Percentiles rank a stretch among this genome's conserved stretches.
These are phyloP conservation scores for Paradoxurus hermaphroditus DNA, from an alignment of 2,113 vertebrate species.

Conservation along the genomic window DNA sequence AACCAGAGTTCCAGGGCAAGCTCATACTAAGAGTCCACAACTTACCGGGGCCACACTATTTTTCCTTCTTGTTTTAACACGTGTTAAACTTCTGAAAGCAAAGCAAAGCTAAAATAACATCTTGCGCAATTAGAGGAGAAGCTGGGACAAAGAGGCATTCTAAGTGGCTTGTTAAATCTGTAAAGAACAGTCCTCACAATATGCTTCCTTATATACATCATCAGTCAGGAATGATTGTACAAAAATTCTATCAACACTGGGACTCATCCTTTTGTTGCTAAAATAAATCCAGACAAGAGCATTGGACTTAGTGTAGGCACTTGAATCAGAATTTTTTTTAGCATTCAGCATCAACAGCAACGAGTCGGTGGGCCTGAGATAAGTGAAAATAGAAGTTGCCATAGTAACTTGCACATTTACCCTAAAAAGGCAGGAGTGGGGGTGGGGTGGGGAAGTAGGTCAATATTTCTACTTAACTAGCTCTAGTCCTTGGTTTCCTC, in stretches of 20 bases:
- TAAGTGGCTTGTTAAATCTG: not conserved
- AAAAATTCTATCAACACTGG: conserved; percentile 48
- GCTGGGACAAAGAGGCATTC: not conserved
- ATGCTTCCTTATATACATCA: not conserved
- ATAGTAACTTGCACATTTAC: conserved; percentile 83
- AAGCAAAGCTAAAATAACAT: not conserved
- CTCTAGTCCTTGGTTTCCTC: conserved; percentile 51
- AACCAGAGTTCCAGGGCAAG: conserved; percentile 12
- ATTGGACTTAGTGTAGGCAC: conserved; percentile 52
- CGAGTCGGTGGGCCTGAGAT: conserved; percentile 75
- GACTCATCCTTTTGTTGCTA: conserved; percentile 29
- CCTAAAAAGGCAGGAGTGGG: conserved; percentile 70
- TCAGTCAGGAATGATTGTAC: conserved; percentile 19
- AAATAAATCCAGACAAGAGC: conserved; percentile 19
- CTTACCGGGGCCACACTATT: not conserved
- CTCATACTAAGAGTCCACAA: not conserved
- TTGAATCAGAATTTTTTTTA: conserved; percentile 72
- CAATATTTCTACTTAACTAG: conserved; percentile 85
- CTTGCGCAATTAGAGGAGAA: not conserved
- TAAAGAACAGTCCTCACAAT: conserved; percentile 7
- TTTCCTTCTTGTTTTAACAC: not conserved
- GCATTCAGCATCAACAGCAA: conserved; percentile 71
- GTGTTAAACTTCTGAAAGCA: conserved; percentile 17
- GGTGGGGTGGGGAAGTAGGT: conserved; percentile 81
- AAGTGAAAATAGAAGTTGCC: conserved; percentile 84